Evolutionary conservation across 2,797 vertebrate species (phyloP), one percentile per base, ranked within the genome.

Genomic region (Micrastur ruficollis): DNA sequence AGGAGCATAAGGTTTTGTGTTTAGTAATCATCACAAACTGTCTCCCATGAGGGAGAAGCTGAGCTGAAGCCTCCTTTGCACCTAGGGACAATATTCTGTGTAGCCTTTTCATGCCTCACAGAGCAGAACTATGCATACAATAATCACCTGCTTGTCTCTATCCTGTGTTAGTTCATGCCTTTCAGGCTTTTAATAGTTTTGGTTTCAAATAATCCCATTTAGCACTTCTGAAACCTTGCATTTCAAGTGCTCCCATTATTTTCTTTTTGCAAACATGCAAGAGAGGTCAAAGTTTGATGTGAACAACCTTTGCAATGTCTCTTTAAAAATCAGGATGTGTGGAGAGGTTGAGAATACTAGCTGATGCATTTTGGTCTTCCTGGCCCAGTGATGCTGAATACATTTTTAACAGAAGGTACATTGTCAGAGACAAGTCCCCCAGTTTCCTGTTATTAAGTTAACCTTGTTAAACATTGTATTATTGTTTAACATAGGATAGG

Each of bases 321-420:
- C 76, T 91, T 94, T 89, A 95, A 95, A 87, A 87, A 70, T n/a
- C 32, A 89, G 94, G 93, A 94, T 18, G 14, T 86, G 52, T 40
- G 66, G 71, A 94, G 50, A 94, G 21, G 29, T 76, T 25, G 50
- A 85, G 59, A 52, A 65, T 63, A 62, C 62, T 93, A 76, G 31
- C 49, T 94, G 56, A n/a, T 27, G 31, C 14, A 10, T 68, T 95
- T 73, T 38, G 78, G 42, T 78, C 36, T 82, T 70, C 44, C 32
- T 31, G 46, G 20, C 21, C 29, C 34, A 23, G 20, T 27, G 49
- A 52, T 42, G 27, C 27, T 65, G 53, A 68, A 62, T 63, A 20
- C 19, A 29, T 61, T 83, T 95, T 85, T 81, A 76, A 76, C 19
- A 70, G 32, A 67, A 90, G 26, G 16, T 59, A 44, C 13, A 14